These are phyloP conservation scores for Harpalus rufipes DNA, from an alignment of 2,888 invertebrate genomes.

Conservation along the genomic window DNA sequence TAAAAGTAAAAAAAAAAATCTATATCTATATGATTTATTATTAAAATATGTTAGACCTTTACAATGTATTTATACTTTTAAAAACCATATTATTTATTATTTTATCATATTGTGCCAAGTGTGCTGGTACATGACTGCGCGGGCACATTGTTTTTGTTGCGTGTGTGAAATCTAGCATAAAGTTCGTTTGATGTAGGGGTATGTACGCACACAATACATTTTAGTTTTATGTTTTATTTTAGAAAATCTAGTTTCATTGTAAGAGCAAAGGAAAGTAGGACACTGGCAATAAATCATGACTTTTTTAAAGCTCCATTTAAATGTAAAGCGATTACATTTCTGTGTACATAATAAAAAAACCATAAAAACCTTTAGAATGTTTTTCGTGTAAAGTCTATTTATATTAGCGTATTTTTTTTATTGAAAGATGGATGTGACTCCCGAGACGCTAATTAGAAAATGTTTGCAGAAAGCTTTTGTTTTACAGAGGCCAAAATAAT, in stretches of 20 bases:
- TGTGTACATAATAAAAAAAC: not conserved
- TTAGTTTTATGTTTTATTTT: slow-evolving; percentile 17
- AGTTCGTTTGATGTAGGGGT: slow-evolving; percentile 11
- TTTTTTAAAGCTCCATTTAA: slow-evolving; percentile 45
- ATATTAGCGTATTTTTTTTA: not conserved
- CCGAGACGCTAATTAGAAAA: not conserved
- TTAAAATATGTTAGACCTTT: no score
- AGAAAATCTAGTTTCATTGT: slow-evolving; percentile 39
- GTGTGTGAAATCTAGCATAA: slow-evolving; percentile 27
- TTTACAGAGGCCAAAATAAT: no score
- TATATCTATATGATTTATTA: not conserved
- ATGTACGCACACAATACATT: not conserved
- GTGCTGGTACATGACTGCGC: not conserved
- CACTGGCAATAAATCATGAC: slow-evolving; percentile 29
- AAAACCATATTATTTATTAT: not conserved
- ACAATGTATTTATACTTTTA: not conserved
- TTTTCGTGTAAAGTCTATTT: slow-evolving; percentile 12
- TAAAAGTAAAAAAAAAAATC: no score
- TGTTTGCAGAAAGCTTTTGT: no score
- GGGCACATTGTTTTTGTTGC: slow-evolving; percentile 3
- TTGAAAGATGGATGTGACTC: not conserved
- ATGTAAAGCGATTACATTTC: slow-evolving; percentile 46
- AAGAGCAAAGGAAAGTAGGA: slow-evolving; percentile 18
- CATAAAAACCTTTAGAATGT: not conserved
- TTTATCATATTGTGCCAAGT: slow-evolving; percentile 11